Evolutionary conservation across 2,113 vertebrate species (phyloP), one percentile per base, ranked within the genome.

Genomic region (Solea senegalensis): DNA sequence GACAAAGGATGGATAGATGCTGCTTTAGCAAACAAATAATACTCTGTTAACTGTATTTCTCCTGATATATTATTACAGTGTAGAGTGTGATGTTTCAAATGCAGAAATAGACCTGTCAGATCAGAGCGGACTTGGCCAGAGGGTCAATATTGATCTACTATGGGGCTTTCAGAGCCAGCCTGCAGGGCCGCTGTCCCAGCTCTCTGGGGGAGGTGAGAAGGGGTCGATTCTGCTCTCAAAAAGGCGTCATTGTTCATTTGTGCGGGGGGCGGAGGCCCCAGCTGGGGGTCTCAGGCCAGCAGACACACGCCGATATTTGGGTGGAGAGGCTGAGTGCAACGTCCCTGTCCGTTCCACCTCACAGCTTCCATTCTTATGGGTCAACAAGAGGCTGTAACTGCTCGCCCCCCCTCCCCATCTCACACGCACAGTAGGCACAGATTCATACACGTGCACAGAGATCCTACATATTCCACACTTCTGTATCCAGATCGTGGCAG

Each of bases 241-340:
- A 41, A 60, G 68, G 58, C 45, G 55, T 64, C 81, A 87, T 88
- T 90, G 88, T 91, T 72, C 58, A n/a, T 10, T 8, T 72, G 21
- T 49, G 7, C 27, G 44, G 71, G 50, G 60, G 78, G 55, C 61
- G 4, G 53, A 50, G 85, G 69, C 39, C 72, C 56, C 89, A 85
- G 83, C 81, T 86, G 89, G 74, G 65, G 54, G 77, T 82, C 84
- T 87, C 77, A 68, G 82, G 65, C 80, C 77, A 44, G 76, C 82
- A 86, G 81, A 87, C 90, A 81, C 88, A 86, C 85, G 65, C 79
- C 76, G 5, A 77, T 86, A 73, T 91, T 89, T 89, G 85, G 77
- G 85, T 86, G 72, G 76, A 51, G 78, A 69, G 68, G 73, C 74
- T 28, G 72, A 72, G 80, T 50, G 72, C 74, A 65, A 48, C 65